Evolutionary conservation across 2,113 vertebrate species (phyloP).

Genomic region (Sinocyclocheilus anshuiensis): DNA sequence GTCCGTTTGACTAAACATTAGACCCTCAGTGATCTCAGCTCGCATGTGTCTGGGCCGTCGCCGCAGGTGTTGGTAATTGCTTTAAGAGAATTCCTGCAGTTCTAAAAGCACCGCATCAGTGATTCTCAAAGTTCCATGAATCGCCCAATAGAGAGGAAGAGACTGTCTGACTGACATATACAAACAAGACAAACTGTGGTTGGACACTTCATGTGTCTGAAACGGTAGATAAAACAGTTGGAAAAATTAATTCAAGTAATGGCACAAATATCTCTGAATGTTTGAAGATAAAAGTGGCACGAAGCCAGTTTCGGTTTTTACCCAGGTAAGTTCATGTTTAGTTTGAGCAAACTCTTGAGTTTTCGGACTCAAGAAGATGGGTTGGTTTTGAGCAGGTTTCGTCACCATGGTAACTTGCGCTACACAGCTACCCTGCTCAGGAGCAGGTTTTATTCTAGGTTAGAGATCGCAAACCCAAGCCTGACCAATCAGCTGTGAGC

Average conservation of each 20-base stretch:
- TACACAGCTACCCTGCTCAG: no score
- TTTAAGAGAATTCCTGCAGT: neutral
- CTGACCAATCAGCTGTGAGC: no score
- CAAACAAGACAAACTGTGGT: no score
- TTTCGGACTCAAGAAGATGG: no score
- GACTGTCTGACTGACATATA: neutral
- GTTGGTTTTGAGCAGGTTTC: no score
- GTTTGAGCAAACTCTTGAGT: no score
- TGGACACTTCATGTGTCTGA: neutral
- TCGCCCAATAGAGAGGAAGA: neutral
- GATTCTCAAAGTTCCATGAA: neutral
- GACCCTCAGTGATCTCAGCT: neutral
- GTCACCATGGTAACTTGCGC: no score
- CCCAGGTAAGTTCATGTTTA: no score
- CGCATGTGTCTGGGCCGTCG: neutral
- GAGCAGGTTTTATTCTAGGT: no score
- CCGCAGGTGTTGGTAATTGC: neutral
- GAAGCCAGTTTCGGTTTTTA: no score
- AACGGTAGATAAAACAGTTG: neutral
- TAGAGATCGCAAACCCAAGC: no score
- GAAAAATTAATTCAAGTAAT: neutral
- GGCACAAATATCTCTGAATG: neutral
- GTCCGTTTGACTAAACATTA: slow-evolving; percentile 31
- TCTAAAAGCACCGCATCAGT: neutral
- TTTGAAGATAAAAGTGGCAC: neutral